A percentile compares a stretch with the other conserved stretches of the same genome.
phyloP scores from a whole-genome alignment of 2,797 vertebrate species.

The Lycodopsis pacificus region DNA sequence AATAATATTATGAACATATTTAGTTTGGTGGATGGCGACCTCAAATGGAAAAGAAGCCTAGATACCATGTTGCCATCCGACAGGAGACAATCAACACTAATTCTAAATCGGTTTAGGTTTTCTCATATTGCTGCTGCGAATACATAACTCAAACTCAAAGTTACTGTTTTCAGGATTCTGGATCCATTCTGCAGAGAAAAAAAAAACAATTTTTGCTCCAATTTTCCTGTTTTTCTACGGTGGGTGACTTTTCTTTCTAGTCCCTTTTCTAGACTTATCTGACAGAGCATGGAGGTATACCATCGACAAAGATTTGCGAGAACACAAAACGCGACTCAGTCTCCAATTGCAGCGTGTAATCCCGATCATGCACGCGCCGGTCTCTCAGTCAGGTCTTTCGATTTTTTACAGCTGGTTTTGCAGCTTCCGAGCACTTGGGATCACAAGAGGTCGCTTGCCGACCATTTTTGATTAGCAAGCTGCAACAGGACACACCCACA shows the following conservation, averaged over 20 bases:
- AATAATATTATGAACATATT: not conserved
- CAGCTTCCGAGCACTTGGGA: not conserved
- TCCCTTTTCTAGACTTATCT: slow-evolving; percentile 2
- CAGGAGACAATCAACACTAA: slow-evolving; percentile 6
- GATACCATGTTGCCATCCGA: slow-evolving; percentile 32
- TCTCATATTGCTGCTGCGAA: slow-evolving; percentile 5
- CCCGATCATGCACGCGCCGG: not conserved
- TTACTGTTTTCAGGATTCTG: slow-evolving; percentile 9
- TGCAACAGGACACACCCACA: slow-evolving; percentile 5
- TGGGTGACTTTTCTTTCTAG: slow-evolving; percentile 7
- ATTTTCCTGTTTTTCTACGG: slow-evolving; percentile 5
- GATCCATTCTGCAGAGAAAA: slow-evolving; percentile 10
- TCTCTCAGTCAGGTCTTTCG: not conserved
- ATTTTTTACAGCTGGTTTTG: slow-evolving; percentile 10
- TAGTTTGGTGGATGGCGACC: not conserved
- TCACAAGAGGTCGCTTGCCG: not conserved
- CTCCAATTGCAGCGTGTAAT: not conserved
- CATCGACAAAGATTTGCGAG: not conserved
- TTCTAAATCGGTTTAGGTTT: not conserved
- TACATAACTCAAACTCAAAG: not conserved
- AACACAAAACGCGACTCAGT: not conserved
- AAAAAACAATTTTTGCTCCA: not conserved
- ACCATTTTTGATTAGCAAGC: not conserved
- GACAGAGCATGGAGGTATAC: slow-evolving; percentile 4
- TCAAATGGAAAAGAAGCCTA: slow-evolving; percentile 34